Evolutionary conservation across 2,888 invertebrate species (phyloP).

Genomic region (Drosophila cyrtoloma): DNA sequence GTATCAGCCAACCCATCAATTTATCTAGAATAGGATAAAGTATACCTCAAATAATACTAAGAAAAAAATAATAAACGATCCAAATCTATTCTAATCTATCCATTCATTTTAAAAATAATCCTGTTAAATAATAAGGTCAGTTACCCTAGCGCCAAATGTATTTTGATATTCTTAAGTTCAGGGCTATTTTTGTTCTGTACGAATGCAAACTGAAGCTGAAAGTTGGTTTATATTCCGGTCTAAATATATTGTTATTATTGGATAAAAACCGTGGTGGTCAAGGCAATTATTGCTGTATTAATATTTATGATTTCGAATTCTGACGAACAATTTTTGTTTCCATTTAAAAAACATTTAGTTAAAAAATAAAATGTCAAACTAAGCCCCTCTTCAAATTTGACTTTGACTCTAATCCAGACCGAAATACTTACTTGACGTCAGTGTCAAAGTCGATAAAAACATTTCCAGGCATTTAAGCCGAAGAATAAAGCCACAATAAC

Average conservation of each 20-base stretch:
- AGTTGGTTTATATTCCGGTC: not conserved
- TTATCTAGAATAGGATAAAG: not conserved
- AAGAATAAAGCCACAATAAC: conserved; percentile 27
- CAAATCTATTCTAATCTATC: not conserved
- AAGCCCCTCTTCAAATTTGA: not conserved
- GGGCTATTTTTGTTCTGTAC: not conserved
- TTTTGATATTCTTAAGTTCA: not conserved
- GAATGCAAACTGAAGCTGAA: too few relatives aligned
- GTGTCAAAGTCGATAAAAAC: conserved; percentile 7
- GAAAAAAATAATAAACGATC: not conserved
- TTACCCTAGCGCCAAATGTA: not conserved
- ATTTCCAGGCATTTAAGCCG: not conserved
- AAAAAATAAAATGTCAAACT: not conserved
- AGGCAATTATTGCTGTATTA: not conserved
- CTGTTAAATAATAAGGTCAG: too few relatives aligned
- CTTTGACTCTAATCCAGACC: conserved; percentile 1
- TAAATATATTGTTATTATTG: not conserved
- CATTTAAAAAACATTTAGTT: not conserved
- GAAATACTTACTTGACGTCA: not conserved
- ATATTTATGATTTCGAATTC: not conserved
- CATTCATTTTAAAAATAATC: not conserved
- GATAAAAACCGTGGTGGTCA: not conserved
- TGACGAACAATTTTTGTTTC: not conserved
- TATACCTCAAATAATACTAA: not conserved
- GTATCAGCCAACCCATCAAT: not conserved